Evolutionary conservation across 1,140 invertebrate species (phyloP).

Genomic region (Caenorhabditis latens): DNA sequence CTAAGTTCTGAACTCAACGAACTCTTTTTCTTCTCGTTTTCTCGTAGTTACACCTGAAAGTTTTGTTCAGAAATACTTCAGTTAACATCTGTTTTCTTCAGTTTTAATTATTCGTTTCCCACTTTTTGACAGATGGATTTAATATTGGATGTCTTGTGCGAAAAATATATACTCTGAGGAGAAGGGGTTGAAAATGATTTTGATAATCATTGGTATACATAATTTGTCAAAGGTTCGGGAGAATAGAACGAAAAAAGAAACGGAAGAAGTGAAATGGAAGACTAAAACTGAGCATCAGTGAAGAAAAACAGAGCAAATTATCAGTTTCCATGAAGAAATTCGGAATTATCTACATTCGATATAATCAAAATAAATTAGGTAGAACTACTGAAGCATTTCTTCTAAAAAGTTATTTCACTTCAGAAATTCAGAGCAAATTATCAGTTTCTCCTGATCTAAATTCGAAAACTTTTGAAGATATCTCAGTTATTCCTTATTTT

Average conservation of each 20-base stretch:
- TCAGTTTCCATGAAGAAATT: too few species aligned
- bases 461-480: too few species aligned
- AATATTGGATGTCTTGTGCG: not conserved
- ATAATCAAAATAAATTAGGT: too few species aligned
- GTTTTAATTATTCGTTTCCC: conserved; percentile 10
- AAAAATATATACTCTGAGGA: not conserved
- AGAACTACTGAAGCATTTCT: too few species aligned
- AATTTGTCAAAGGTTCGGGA: not conserved
- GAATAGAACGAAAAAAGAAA: not conserved
- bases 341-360: too few species aligned
- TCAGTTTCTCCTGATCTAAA: too few species aligned
- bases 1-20: too few species aligned
- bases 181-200: not conserved
- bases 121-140: not conserved
- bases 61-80: not conserved
- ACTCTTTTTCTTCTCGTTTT: not conserved
- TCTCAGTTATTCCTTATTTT: too few species aligned
- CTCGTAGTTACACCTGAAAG: not conserved
- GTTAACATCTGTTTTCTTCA: not conserved
- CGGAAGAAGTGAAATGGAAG: not conserved
- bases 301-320: too few species aligned
- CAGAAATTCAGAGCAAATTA: too few species aligned
- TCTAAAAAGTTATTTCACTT: too few species aligned
- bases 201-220: not conserved
- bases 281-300: too few species aligned